Evolutionary conservation across 2,113 vertebrate genomes (phyloP), one percentile per base, ranked within the genome.

Genomic region (Azemiops feae): DNA sequence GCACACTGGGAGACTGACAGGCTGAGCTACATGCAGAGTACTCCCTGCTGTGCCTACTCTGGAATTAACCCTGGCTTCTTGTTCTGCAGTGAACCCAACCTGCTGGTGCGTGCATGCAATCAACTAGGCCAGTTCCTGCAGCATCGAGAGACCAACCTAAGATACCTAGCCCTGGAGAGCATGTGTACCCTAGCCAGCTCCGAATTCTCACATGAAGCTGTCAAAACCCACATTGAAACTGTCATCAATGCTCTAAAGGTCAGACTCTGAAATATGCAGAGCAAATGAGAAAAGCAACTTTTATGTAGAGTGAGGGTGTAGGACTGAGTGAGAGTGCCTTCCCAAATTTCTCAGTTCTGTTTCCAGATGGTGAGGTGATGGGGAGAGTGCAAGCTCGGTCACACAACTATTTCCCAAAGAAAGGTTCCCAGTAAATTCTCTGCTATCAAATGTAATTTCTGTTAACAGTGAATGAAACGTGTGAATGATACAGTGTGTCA

Each of bases 171-270:
- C 7, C 97, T 98, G 96, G 98, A 98, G 97, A 98, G 98, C 96
- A 98, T 98, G 97, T 98, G 97, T 95, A 97, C 96, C 91, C 95
- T 97, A 95, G 97, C 97, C 93, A 97, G 97, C 95, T 97, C 97
- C 64, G 97, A 98, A 94, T 98, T 98, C 95, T 98, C 97, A 92
- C 97, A 97, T 20, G 97, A 98, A 94, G 98, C 98, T 0, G 98
- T 98, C 96, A 98, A 98, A 97, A 98, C 97, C 4, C 98, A 98
- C 95, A 98, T 98, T 22, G 98, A 98, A 94, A 98, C 98, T 0
- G 98, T 98, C 97, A 98, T 98, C 97, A 98, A 98, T 27, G 98
- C 98, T 5, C 94, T 98, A 95, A 98, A 98, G 98, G 98, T 98
- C 96, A 97, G 92, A 22, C 55, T 57, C 39, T 20, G 20, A 23